Evolutionary conservation across 1,140 invertebrate species (phyloP).

Genomic region (Neodiprion fabricii): DNA sequence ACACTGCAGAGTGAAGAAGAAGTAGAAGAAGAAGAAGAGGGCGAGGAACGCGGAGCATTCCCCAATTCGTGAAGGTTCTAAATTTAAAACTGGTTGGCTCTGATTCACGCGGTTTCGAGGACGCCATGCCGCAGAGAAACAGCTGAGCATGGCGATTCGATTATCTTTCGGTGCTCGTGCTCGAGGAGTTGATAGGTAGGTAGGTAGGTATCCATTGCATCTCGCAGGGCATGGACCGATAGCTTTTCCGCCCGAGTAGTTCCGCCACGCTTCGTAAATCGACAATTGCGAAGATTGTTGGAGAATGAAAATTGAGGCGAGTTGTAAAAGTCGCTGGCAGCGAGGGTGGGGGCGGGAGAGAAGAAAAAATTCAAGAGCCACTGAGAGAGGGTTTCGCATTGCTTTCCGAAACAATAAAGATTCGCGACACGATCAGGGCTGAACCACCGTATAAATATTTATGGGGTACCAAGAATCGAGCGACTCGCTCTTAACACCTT

Average conservation of each 20-base stretch:
- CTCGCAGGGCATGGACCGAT: too few species aligned
- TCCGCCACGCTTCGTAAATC: not conserved
- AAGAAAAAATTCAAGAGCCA: not conserved
- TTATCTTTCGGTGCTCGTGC: not conserved
- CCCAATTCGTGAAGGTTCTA: slow-evolving; percentile 1
- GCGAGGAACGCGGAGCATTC: not conserved
- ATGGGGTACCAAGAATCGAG: not conserved
- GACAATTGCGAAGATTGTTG: not conserved
- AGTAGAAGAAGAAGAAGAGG: slow-evolving; percentile 3
- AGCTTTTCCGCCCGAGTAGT: too few species aligned
- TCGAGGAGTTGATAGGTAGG: too few species aligned
- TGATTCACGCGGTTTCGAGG: not conserved
- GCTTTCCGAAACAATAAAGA: slow-evolving; percentile 36
- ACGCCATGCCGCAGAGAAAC: not conserved
- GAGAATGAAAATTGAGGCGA: not conserved
- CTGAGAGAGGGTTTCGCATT: not conserved
- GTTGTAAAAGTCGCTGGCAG: not conserved
- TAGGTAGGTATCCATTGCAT: too few species aligned
- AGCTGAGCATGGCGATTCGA: not conserved
- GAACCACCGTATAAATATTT: slow-evolving; percentile 9
- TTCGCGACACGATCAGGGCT: slow-evolving; percentile 10
- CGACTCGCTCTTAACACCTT: not conserved
- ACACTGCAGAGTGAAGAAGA: slow-evolving; percentile 10
- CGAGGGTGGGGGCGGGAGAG: not conserved
- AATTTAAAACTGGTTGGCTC: slow-evolving; percentile 7